Percentiles rank a stretch among this genome's conserved stretches.
Conservation (phyloP, 2,797 vertebrate species). For the Arvicola amphibius region DNA sequence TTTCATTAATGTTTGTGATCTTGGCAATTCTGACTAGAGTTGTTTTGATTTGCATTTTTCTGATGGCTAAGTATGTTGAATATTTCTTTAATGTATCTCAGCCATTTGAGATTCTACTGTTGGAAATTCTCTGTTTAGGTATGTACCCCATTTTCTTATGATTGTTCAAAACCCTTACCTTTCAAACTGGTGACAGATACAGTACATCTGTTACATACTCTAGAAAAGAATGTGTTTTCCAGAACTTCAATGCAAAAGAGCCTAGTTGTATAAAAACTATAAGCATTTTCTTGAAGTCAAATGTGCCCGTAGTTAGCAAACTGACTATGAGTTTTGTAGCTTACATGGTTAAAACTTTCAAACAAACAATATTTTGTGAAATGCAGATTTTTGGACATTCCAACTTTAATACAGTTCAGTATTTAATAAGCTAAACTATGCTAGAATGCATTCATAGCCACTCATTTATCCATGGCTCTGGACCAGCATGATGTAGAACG, state of each 20-base stretch:
- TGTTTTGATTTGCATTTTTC: background rate
- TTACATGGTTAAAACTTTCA: background rate
- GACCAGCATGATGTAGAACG: background rate
- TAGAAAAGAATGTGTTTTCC: background rate
- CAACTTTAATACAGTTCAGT: background rate
- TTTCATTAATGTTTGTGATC: background rate
- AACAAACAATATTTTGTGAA: constrained; percentile 4
- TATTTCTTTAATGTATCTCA: background rate
- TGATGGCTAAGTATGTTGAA: background rate
- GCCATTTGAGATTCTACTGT: background rate
- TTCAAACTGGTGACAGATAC: background rate
- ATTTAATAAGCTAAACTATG: constrained; percentile 5
- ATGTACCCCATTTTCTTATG: background rate
- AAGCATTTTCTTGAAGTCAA: constrained; percentile 23
- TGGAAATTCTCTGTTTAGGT: background rate
- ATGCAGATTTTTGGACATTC: background rate
- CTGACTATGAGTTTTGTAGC: background rate
- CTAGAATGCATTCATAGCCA: background rate
- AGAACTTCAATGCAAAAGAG: background rate
- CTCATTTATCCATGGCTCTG: background rate
- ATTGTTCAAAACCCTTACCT: background rate
- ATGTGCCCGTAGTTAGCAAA: background rate
- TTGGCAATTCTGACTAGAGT: background rate
- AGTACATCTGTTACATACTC: background rate
- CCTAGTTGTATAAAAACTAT: background rate